Base-by-base conservation (phyloP, 2,888 invertebrate genomes). In the Arge pagana region DNA sequence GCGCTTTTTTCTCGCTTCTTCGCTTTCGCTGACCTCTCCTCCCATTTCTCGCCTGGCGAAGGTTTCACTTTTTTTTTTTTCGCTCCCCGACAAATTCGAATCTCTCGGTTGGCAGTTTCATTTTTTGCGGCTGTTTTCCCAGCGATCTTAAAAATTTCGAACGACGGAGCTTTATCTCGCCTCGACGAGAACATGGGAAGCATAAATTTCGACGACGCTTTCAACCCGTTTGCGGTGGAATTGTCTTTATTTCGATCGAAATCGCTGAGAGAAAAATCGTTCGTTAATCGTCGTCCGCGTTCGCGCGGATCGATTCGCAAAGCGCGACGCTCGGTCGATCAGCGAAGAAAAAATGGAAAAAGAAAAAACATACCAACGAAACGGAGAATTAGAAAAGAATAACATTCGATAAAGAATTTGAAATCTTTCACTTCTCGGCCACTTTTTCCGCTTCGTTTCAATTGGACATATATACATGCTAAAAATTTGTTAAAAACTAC, bases 381-480 rank as follows among this genome's bases (percentile, higher is more conserved):
- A 31, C 3, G n/a, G 30, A 30, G 37, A 19, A 37, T 40, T n/a
- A 11, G 24, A 19, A 48, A 36, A 42, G 8, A 42, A 54, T n/a
- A 48, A 33, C 28, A 11, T 41, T 8, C 11, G 19, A 23, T 31
- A 45, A 48, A 37, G 37, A 48, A 7, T 19, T 18, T 48, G 40
- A 30, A 11, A 26, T 50, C 28, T 41, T 13, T 50, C 10, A 21
- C 11, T 10, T 26, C 18, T 1, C 8, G 23, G 11, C 11, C 15
- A 35, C 37, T 23, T 31, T 10, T 40, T 31, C 28, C 23, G 3
- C 11, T 13, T 10, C 45, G 36, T 55, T 57, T 64, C 64, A 72
- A 71, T 71, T 72, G 61, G 70, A 72, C 71, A 72, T 72, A 73
- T 73, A 66, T 72, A 72, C 71, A 72, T 57, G 62, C 70, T 70